Conservation (phyloP, 2,888 invertebrate species). For the Apodemia zela region DNA sequence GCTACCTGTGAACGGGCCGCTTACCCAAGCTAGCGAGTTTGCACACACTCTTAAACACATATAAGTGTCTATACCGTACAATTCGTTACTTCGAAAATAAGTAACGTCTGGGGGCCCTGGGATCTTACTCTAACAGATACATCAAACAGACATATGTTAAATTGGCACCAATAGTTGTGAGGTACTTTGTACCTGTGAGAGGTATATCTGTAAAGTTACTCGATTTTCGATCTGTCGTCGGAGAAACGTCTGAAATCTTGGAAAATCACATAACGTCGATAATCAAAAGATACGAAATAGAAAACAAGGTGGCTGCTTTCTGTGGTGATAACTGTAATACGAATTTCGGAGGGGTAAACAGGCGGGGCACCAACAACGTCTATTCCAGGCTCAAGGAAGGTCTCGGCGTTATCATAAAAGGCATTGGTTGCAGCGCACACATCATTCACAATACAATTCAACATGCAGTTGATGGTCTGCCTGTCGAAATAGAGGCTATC, state of each 20-base stretch:
- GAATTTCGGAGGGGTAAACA: constrained; percentile 23
- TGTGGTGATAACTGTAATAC: constrained; percentile 25
- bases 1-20: too few species aligned
- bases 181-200: constrained; percentile 23
- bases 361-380: constrained; percentile 21
- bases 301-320: constrained; percentile 24
- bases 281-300: constrained; percentile 23
- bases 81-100: too few species aligned
- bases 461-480: constrained; percentile 23
- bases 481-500: constrained; percentile 25
- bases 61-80: too few species aligned
- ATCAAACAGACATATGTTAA: too few species aligned
- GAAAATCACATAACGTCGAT: constrained; percentile 24
- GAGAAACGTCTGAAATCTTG: constrained; percentile 25
- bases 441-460: constrained; percentile 23
- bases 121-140: too few species aligned
- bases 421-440: constrained; percentile 21
- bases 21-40: too few species aligned
- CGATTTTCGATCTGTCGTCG: constrained; percentile 25
- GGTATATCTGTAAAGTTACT: constrained; percentile 25
- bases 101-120: too few species aligned
- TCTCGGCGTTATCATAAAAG: constrained; percentile 22
- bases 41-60: too few species aligned
- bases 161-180: too few species aligned
- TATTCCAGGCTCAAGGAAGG: constrained; percentile 22